Base-by-base conservation (phyloP, 2,888 invertebrate species). In the Ametastegia equiseti region DNA sequence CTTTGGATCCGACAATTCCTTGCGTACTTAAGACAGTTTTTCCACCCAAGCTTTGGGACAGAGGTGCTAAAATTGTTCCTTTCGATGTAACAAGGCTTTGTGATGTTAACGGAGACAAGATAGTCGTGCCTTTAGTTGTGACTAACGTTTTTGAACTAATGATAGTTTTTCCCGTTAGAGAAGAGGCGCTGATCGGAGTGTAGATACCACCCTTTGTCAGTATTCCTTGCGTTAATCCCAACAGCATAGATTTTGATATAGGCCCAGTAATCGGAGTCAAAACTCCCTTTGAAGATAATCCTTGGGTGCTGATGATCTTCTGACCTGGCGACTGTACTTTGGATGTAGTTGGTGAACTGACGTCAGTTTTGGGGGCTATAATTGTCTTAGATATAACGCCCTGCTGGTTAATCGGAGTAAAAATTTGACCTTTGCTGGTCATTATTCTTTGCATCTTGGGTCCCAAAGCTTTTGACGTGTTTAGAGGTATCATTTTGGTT, bases 371-470 rank as follows among this genome's bases (percentile, higher is more conserved):
- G 63, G 86, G 88, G 6, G 88, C 84, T 15, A 89, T 87, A 0
- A 89, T 83, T 1, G 87, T 85, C 78, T 90, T 91, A 0, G 88
- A 75, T 23, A 86, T 82, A 4, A 88, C 82, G 80, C 84, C 84
- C 27, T 87, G 88, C 13, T 88, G 83, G 75, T 83, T 87, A 9
- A 88, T 84, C 4, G 89, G 86, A 39, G 88, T 84, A 30, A 93
- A 93, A 19, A 94, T 87, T 87, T 94, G 94, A 1, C 93, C 94
- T 86, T 94, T 94, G n/a, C 93, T 93, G 5, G 93, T 93, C 65
- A 94, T 92, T 81, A 94, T 93, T 84, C 93, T 92, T 42, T 90
- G 90, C n/a, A 92, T 92, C 91, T 89, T 94, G 92, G 89, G 93
- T 92, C 54, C 92, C 89, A 82, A 91, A 89, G 82, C 92, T 92